These are phyloP conservation scores for Spheniscus mendiculus DNA, from an alignment of 2,113 vertebrate genomes.

Conservation along the genomic window DNA sequence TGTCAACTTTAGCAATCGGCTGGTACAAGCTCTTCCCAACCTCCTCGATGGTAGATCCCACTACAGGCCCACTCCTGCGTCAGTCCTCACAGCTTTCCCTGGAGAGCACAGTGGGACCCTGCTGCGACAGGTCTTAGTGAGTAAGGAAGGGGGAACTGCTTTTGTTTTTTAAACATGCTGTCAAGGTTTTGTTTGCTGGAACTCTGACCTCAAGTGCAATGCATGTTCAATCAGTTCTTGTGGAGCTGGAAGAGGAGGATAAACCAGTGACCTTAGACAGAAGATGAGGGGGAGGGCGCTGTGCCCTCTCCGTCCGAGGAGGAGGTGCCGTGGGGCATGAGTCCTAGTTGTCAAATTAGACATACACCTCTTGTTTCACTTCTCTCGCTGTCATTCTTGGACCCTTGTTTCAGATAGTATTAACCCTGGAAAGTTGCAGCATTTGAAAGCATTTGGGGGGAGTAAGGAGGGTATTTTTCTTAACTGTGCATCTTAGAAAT, in stretches of 20 bases:
- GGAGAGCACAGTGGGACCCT: conserved; percentile 96
- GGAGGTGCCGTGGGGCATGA: conserved; percentile 71
- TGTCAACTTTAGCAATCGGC: conserved; percentile 92
- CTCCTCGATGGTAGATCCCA: conserved; percentile 97
- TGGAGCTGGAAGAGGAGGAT: conserved; percentile 70
- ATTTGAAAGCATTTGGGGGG: background rate
- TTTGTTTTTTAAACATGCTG: conserved; percentile 71
- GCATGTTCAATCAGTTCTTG: conserved; percentile 74
- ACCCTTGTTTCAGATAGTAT: conserved; percentile 59
- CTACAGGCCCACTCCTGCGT: conserved; percentile 90
- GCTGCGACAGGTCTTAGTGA: conserved; percentile 92
- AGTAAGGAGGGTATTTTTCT: conserved; percentile 47
- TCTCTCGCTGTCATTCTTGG: conserved; percentile 65
- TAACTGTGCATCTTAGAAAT: conserved; percentile 23
- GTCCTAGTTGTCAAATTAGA: conserved; percentile 71
- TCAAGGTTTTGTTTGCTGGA: conserved; percentile 76
- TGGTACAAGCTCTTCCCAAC: conserved; percentile 99
- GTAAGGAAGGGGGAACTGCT: conserved; percentile 55
- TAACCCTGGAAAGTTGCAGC: conserved; percentile 65
- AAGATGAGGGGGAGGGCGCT: conserved; percentile 46
- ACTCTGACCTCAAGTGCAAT: conserved; percentile 72
- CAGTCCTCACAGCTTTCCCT: conserved; percentile 97
- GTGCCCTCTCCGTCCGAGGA: conserved; percentile 54
- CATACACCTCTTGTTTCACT: conserved; percentile 67
- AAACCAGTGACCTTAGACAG: conserved; percentile 75